phyloP scores from a whole-genome alignment of 1,140 invertebrate genomes.

The Theocolax elegans region DNA sequence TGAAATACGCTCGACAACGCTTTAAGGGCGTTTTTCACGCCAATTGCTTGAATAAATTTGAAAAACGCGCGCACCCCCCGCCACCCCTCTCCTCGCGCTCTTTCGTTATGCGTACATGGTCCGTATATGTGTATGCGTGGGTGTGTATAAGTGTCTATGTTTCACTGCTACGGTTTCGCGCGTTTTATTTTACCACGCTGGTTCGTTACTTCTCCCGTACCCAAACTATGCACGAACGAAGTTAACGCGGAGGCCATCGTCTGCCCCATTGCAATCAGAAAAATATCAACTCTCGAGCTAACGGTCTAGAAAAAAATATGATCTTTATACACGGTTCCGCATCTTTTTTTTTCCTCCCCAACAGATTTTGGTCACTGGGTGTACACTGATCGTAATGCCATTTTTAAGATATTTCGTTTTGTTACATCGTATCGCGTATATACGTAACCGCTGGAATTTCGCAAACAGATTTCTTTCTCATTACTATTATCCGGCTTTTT shows the following conservation, averaged over 20 bases:
- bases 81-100: background rate
- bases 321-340: background rate
- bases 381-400: too few relatives aligned
- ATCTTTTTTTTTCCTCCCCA: background rate
- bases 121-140: too few relatives aligned
- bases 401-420: too few relatives aligned
- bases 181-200: background rate
- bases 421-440: too few relatives aligned
- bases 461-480: too few relatives aligned
- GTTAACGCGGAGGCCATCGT: background rate
- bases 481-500: too few relatives aligned
- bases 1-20: slow-evolving; percentile 39
- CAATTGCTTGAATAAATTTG: slow-evolving; percentile 41
- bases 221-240: background rate
- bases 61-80: slow-evolving; percentile 5
- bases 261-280: background rate
- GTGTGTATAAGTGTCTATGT: too few relatives aligned
- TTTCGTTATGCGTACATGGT: too few relatives aligned
- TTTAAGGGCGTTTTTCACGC: slow-evolving; percentile 38
- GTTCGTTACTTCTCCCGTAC: background rate
- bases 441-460: too few relatives aligned
- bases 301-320: too few relatives aligned
- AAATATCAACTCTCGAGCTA: slow-evolving; percentile 1
- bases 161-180: background rate
- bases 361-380: too few relatives aligned